Conservation (phyloP, 2,797 vertebrate genomes). For the Gobio occitaniae region DNA sequence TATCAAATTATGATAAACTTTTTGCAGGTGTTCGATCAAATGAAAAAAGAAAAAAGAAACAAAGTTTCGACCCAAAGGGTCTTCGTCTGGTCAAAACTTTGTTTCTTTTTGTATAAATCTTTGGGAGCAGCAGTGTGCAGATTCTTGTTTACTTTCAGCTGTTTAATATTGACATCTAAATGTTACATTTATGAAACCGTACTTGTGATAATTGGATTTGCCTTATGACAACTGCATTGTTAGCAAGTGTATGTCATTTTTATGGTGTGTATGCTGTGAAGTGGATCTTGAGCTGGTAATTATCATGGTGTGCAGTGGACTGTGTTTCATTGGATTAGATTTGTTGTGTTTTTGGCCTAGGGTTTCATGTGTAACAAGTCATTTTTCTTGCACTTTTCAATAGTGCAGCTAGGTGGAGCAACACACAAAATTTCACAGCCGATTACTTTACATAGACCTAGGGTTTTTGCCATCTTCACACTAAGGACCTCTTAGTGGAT, state of each 20-base stretch:
- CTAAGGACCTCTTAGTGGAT: neutral
- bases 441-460: neutral
- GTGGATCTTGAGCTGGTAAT: neutral
- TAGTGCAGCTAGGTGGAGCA: conserved; percentile 30
- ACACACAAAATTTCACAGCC: neutral
- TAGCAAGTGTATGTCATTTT: neutral
- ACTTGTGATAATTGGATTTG: neutral
- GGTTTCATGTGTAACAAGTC: conserved; percentile 20
- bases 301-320: conserved; percentile 20
- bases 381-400: conserved; percentile 32
- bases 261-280: neutral
- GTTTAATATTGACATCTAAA: conserved; percentile 7
- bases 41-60: too few relatives aligned
- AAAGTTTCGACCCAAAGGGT: too few relatives aligned
- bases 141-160: neutral
- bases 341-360: conserved; percentile 27
- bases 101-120: too few relatives aligned
- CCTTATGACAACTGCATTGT: neutral
- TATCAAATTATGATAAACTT: neutral
- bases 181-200: neutral
- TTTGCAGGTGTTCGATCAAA: too few relatives aligned
- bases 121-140: too few relatives aligned
- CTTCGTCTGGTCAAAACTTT: too few relatives aligned
- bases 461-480: neutral
- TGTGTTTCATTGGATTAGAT: conserved; percentile 40